These are phyloP conservation scores for Xanthorhoe spadicearia DNA, from an alignment of 2,888 invertebrate genomes.

Conservation along the genomic window DNA sequence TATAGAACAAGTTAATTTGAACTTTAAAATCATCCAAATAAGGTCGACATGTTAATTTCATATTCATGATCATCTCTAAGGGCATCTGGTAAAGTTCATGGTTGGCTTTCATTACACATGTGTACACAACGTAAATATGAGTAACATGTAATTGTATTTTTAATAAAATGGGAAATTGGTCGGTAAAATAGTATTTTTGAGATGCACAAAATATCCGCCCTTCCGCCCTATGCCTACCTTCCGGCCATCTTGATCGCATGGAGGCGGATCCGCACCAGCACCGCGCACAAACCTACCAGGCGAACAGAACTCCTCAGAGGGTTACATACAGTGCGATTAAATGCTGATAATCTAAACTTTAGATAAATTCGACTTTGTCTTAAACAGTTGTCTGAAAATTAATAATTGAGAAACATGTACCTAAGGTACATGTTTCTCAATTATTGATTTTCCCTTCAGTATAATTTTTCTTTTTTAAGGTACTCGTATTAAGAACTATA, in stretches of 20 bases:
- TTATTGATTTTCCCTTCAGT: too few relatives aligned
- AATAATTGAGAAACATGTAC: too few relatives aligned
- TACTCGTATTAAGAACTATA: too few relatives aligned
- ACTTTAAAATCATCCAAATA: background rate
- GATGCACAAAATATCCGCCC: slow-evolving; percentile 13
- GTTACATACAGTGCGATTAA: slow-evolving; percentile 20
- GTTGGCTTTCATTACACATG: background rate
- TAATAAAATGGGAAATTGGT: too few relatives aligned
- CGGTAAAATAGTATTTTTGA: too few relatives aligned
- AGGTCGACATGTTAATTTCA: background rate
- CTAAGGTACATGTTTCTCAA: too few relatives aligned
- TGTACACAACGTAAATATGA: too few relatives aligned
- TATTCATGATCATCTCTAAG: background rate
- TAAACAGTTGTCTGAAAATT: too few relatives aligned
- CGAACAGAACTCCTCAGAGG: slow-evolving; percentile 49
- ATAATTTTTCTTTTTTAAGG: too few relatives aligned
- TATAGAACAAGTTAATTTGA: background rate
- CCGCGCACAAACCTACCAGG: slow-evolving; percentile 65
- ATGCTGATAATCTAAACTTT: background rate
- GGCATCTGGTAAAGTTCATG: background rate
- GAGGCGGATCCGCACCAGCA: slow-evolving; percentile 67
- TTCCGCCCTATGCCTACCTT: slow-evolving; percentile 41
- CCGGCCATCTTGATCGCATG: slow-evolving; percentile 54
- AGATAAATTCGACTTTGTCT: too few relatives aligned
- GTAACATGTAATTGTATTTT: too few relatives aligned